Conservation (phyloP, 2,888 invertebrate species). For the Pseudoips prasinana region DNA sequence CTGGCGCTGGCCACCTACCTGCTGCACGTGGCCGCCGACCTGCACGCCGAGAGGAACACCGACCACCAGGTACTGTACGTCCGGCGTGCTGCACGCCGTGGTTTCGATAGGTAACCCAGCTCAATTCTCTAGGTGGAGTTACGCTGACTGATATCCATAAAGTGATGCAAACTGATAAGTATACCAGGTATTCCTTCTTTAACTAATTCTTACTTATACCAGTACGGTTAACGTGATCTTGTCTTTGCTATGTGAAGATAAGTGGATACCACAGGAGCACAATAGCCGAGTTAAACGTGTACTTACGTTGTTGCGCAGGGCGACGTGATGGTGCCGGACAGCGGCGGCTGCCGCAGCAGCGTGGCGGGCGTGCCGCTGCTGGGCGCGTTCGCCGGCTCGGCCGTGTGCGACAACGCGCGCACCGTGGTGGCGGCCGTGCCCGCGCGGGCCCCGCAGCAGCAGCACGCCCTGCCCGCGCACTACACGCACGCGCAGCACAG, state of each 20-base stretch:
- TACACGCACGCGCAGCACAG: conserved; percentile 26
- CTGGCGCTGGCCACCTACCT: conserved; percentile 93
- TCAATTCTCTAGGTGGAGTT: background rate
- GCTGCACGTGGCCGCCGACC: conserved; percentile 89
- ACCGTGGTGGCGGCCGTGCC: conserved; percentile 84
- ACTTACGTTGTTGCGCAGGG: conserved; percentile 20
- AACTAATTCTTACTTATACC: no score
- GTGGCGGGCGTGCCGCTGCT: conserved; percentile 61
- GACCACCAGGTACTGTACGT: conserved; percentile 32
- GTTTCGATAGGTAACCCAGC: background rate
- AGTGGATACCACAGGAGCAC: no score
- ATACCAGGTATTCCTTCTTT: no score
- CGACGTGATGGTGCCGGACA: conserved; percentile 46
- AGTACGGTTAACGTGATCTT: no score
- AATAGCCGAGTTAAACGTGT: no score
- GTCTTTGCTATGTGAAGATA: no score
- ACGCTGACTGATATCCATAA: background rate
- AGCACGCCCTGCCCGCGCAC: conserved; percentile 25
- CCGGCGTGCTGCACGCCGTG: conserved; percentile 76
- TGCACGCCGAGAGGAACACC: conserved; percentile 48
- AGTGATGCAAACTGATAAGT: no score
- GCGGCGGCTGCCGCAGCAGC: conserved; percentile 15
- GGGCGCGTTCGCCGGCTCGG: conserved; percentile 87
- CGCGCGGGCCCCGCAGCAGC: conserved; percentile 51
- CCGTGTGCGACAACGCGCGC: conserved; percentile 88